Conservation (phyloP, 2,797 vertebrate species). For the Paramormyrops hopkinsi region DNA sequence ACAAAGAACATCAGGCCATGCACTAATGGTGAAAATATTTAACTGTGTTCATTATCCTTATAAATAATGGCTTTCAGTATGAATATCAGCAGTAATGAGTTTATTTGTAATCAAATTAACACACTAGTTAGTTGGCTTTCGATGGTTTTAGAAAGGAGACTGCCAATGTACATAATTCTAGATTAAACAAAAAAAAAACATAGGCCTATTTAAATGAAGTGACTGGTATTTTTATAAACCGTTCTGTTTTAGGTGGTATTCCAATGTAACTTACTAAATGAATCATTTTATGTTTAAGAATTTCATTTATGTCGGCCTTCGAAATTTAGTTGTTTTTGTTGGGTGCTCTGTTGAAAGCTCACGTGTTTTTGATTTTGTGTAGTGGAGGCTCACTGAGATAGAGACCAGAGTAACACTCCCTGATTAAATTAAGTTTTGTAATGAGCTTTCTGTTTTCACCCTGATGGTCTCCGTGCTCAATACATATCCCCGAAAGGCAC, state of each 20-base stretch:
- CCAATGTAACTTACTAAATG: not conserved
- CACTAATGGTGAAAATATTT: not conserved
- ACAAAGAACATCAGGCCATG: not conserved
- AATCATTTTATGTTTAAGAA: not conserved
- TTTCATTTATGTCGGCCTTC: not conserved
- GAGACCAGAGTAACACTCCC: constrained; percentile 44
- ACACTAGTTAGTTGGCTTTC: not conserved
- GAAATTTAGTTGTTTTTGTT: constrained; percentile 35
- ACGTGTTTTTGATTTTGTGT: constrained; percentile 33
- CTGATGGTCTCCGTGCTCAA: constrained; percentile 25
- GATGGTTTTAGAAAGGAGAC: not conserved
- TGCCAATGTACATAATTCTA: not conserved
- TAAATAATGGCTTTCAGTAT: not conserved
- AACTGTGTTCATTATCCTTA: not conserved
- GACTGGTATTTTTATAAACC: not conserved
- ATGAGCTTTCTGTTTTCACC: constrained; percentile 23
- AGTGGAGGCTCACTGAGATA: constrained; percentile 40
- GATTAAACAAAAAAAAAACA: not conserved
- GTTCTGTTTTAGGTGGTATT: not conserved
- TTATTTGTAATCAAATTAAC: not conserved
- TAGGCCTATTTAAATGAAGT: not conserved
- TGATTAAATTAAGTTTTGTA: constrained; percentile 40
- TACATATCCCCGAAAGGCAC: not conserved
- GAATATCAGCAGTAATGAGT: not conserved
- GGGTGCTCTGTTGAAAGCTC: constrained; percentile 33